Evolutionary conservation across 2,888 invertebrate genomes (phyloP).

Genomic region (Lepidochrysops patricia): DNA sequence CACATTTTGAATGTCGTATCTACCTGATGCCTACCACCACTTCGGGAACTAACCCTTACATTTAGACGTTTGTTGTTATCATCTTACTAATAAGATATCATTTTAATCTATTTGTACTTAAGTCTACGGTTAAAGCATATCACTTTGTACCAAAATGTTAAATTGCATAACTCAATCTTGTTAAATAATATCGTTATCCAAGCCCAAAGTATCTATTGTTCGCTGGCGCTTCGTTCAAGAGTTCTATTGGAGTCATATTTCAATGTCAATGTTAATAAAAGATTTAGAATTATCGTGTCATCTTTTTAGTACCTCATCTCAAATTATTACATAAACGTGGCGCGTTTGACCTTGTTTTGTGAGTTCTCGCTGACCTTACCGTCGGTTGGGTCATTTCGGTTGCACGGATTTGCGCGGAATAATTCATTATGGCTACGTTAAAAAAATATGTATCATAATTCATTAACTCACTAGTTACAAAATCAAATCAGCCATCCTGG

Average conservation of each 20-base stretch:
- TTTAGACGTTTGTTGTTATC: too few species aligned
- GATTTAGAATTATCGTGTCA: slow-evolving; percentile 26
- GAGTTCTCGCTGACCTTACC: slow-evolving; percentile 33
- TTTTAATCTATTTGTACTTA: too few species aligned
- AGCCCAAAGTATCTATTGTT: not conserved
- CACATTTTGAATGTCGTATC: too few species aligned
- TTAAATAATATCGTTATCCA: not conserved
- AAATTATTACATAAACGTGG: slow-evolving; percentile 45
- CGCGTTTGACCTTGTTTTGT: slow-evolving; percentile 37
- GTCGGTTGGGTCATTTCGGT: slow-evolving; percentile 29
- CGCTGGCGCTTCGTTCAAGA: not conserved
- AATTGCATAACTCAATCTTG: not conserved
- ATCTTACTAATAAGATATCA: too few species aligned
- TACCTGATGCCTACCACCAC: too few species aligned
- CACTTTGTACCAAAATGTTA: not conserved
- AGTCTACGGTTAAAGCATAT: not conserved
- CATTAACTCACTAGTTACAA: not conserved
- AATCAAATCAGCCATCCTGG: not conserved
- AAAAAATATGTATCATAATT: not conserved
- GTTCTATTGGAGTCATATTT: slow-evolving; percentile 21
- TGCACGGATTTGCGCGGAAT: slow-evolving; percentile 18
- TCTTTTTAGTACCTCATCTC: slow-evolving; percentile 27
- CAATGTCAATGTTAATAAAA: slow-evolving; percentile 38
- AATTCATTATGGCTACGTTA: not conserved
- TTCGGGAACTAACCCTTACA: too few species aligned